Evolutionary conservation across 2,797 vertebrate species (phyloP), one percentile per base, ranked within the genome.

Genomic region (Alexandromys oeconomus): DNA sequence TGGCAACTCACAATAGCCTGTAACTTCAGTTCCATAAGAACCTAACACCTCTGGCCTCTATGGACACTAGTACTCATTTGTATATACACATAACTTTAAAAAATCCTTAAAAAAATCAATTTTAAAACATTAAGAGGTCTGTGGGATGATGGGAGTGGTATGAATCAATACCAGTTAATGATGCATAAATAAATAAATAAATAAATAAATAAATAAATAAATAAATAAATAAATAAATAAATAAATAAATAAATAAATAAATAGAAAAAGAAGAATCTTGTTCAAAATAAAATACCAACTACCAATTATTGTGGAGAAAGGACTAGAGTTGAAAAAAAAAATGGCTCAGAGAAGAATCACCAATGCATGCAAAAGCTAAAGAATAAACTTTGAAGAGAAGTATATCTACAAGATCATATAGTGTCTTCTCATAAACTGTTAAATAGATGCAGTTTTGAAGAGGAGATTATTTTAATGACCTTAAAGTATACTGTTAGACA

Each of bases 401-500:
- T 40, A 5, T 27, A 67, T 63, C 43, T 65, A 6, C 43, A 27
- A 1, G 25, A 31, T 48, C 74, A 82, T 37, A 27, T 12, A 61
- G 15, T 13, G 6, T n/a, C 87, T 92, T 77, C 74, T 73, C 63
- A 85, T 8, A 46, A 63, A 91, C 14, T 82, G 29, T 25, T 69
- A 51, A 40, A n/a, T 13, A 87, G 40, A 84, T 6, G 9, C 37
- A 31, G 46, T 48, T 85, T 7, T 76, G 27, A 92, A 59, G 46
- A 88, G 6, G 23, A 82, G 25, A 61, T 48, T 69, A 77, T 19
- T 3, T 73, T 8, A 87, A 90, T 77, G 43, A 43, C 67, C 80
- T 77, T 85, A 61, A 95, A 96, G 25, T 37, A 48, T 78, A 78
- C 87, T 65, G 61, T 43, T 87, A 95, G 59, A 89, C 43, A 88